Evolutionary conservation across 2,888 invertebrate species (phyloP).

Genomic region (Venusia cambrica): DNA sequence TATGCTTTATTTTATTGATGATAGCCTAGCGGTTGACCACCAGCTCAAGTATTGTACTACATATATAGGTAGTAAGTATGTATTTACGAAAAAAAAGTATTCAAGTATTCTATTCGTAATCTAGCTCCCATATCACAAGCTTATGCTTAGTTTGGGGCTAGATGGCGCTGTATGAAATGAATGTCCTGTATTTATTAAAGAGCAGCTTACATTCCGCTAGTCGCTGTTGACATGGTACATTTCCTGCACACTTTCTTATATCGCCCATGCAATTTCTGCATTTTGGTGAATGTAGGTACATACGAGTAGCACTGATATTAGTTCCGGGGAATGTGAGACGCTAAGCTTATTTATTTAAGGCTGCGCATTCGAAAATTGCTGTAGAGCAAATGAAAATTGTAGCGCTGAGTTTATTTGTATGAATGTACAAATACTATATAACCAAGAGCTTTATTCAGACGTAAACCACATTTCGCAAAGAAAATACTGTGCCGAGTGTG

Average conservation of each 20-base stretch:
- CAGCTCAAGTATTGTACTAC: too few relatives aligned
- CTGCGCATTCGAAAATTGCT: slow-evolving; percentile 26
- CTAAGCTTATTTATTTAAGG: slow-evolving; percentile 45
- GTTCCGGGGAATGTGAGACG: slow-evolving; percentile 41
- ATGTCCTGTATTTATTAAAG: slow-evolving; percentile 2
- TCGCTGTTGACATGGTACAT: slow-evolving; percentile 1
- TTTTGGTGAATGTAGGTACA: slow-evolving; percentile 47
- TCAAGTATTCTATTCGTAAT: too few relatives aligned
- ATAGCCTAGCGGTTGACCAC: too few relatives aligned
- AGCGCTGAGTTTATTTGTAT: neutral
- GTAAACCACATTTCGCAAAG: too few relatives aligned
- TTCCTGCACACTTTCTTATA: slow-evolving; percentile 36
- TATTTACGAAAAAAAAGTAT: too few relatives aligned
- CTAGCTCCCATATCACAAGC: too few relatives aligned
- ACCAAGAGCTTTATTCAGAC: too few relatives aligned
- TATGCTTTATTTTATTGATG: too few relatives aligned
- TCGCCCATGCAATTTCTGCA: slow-evolving; percentile 43
- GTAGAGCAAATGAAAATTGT: slow-evolving; percentile 27
- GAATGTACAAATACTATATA: slow-evolving; percentile 2
- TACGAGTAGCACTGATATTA: slow-evolving; percentile 53
- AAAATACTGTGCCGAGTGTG: too few relatives aligned
- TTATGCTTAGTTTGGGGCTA: too few relatives aligned
- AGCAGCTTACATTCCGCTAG: slow-evolving; percentile 1
- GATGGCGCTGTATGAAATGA: too few relatives aligned
- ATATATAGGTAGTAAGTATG: too few relatives aligned